Percentiles rank a stretch among this genome's conserved stretches.
Evolutionary conservation across 1,140 invertebrate genomes (phyloP).

Genomic region (Semibalanus balanoides): DNA sequence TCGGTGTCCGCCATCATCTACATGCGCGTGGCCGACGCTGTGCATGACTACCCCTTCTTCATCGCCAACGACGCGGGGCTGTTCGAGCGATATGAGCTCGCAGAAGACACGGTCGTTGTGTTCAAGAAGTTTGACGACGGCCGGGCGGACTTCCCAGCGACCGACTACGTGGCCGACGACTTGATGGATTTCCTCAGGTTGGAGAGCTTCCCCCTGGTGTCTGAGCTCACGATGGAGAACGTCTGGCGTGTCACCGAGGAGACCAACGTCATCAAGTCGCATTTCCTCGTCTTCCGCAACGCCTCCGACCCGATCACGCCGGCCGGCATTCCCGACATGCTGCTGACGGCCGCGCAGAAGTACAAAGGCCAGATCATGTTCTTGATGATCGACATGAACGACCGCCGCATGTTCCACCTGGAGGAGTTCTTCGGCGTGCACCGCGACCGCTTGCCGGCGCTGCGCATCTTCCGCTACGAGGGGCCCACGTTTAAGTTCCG

Average conservation of each 20-base stretch:
- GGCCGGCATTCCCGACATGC: neutral
- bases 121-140: constrained; percentile 3
- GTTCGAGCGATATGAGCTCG: neutral
- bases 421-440: constrained; percentile 4
- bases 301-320: neutral
- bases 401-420: neutral
- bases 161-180: neutral
- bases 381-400: neutral
- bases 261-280: neutral
- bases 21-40: neutral
- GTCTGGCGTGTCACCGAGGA: neutral
- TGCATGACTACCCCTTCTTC: constrained; percentile 5
- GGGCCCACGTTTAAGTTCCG: neutral
- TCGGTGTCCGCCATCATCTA: neutral
- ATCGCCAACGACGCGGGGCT: neutral
- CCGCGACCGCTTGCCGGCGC: neutral
- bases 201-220: neutral
- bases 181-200: neutral
- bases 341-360: neutral
- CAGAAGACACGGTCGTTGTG: neutral
- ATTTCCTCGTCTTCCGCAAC: neutral
- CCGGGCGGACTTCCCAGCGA: neutral
- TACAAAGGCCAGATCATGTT: neutral
- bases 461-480: constrained; percentile 4
- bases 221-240: neutral